Base-by-base conservation (phyloP, 1,140 invertebrate species). In the Anadara kagoshimensis region DNA sequence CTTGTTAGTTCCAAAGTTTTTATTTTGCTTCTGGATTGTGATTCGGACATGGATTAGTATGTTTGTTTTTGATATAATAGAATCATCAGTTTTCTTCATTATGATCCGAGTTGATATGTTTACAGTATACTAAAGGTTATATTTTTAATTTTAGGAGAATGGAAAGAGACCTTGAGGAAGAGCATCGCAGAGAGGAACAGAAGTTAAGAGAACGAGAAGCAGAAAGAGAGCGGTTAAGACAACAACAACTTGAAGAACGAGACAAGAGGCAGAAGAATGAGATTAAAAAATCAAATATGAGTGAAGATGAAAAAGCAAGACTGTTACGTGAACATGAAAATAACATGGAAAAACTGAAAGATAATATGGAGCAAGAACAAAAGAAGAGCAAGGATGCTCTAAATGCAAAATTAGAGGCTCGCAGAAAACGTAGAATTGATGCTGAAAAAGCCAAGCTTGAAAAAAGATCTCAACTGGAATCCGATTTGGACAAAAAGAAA, bases 191-290 rank as follows among this genome's bases (percentile, higher is more conserved):
- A 12, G 84, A 87, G 68, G 76, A 82, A 36, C 75, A 84, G 44
- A 69, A 78, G 59, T 78, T 83, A 41, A 74, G 76, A 69, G 83
- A 85, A 29, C 73, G 84, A 36, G 80, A 78, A 29, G 82, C 79
- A 22, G 86, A 87, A 26, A 77, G 81, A 67, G 76, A 84, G 24
- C 64, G 80, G 68, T 53, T 85, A 43, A 70, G 74, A 29, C 54
- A 81, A 69, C 79, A 85, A 70, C 84, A 87, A 64, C 59, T 85
- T 7, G 81, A 85, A 44, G 86, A 87, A 53, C 68, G 81, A 59
- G 73, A 80, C n/a, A 73, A 78, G 20, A 71, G 78, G 18, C 75
- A 86, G 54, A 63, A 69, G 36, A 81, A 85, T 20, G 78, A 85
- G 47, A 84, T 87, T 14, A 53, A 61, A 12, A 76, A 78, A 24